Evolutionary conservation across 2,797 vertebrate species (phyloP).

Genomic region (Austrolebias charrua): DNA sequence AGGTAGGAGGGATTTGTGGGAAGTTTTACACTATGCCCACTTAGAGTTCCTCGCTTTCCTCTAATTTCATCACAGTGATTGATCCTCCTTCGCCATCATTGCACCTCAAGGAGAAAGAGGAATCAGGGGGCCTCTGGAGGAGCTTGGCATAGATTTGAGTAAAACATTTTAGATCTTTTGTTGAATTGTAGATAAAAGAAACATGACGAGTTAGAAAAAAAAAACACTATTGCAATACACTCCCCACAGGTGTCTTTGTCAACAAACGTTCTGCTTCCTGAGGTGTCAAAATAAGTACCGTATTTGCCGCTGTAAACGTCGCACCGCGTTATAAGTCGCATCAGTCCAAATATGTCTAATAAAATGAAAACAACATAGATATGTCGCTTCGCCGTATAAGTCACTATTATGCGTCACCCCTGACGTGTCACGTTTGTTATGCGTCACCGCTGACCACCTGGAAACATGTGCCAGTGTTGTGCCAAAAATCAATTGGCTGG

Average conservation of each 20-base stretch:
- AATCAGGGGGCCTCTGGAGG: no score
- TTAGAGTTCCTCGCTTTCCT: not conserved
- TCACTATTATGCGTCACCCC: no score
- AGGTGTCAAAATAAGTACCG: slow-evolving; percentile 23
- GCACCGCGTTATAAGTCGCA: no score
- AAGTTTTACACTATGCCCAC: not conserved
- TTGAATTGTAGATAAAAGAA: not conserved
- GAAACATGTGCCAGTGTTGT: no score
- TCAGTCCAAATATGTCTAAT: no score
- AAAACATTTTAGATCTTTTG: not conserved
- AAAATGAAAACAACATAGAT: no score
- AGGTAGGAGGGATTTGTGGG: not conserved
- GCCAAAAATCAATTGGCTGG: no score
- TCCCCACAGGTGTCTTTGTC: slow-evolving; percentile 17
- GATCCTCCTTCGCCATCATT: not conserved
- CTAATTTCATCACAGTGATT: not conserved
- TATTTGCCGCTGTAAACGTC: no score
- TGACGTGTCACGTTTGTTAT: no score
- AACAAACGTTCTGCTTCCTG: slow-evolving; percentile 53
- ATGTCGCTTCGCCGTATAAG: no score
- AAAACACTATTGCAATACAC: not conserved
- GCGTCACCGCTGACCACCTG: no score
- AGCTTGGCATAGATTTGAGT: not conserved
- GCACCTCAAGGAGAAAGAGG: not conserved
- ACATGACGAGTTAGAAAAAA: slow-evolving; percentile 3